Conservation (phyloP, 2,113 vertebrate genomes). For the Alligator mississippiensis region DNA sequence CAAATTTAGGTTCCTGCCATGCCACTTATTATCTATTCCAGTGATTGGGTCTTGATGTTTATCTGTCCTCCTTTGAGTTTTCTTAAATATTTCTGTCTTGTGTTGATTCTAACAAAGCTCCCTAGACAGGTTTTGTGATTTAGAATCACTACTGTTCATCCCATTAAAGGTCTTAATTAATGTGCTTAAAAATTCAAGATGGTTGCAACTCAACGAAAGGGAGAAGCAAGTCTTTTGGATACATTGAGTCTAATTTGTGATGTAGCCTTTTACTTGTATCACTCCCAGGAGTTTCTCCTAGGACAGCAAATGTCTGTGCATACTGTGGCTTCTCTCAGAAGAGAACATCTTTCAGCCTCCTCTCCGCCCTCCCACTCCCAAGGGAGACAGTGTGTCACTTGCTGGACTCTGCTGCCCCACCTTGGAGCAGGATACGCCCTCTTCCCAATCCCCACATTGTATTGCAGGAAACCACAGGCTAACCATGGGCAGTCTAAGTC, state of each 20-base stretch:
- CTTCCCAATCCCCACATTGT: too few relatives aligned
- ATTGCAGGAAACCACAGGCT: too few relatives aligned
- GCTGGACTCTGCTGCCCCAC: too few relatives aligned
- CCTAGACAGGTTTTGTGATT: slow-evolving; percentile 57
- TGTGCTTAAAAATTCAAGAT: slow-evolving; percentile 62
- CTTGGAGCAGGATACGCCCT: too few relatives aligned
- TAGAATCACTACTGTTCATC: slow-evolving; percentile 59
- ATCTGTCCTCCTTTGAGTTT: slow-evolving; percentile 52
- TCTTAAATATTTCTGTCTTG: slow-evolving; percentile 75
- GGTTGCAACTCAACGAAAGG: slow-evolving; percentile 32
- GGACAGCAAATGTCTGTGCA: too few relatives aligned
- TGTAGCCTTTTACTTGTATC: too few relatives aligned
- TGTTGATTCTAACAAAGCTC: slow-evolving; percentile 68
- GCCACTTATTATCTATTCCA: slow-evolving; percentile 53
- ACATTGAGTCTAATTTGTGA: slow-evolving; percentile 6
- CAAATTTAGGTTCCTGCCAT: slow-evolving; percentile 38
- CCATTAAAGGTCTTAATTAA: slow-evolving; percentile 68
- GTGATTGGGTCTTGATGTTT: slow-evolving; percentile 27
- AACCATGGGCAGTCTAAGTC: too few relatives aligned
- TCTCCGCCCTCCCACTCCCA: too few relatives aligned
- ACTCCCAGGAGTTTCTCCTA: background rate
- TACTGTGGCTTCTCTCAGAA: too few relatives aligned
- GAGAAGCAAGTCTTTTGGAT: slow-evolving; percentile 12
- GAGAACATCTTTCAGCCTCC: too few relatives aligned
- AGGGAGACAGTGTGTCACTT: too few relatives aligned